Evolutionary conservation across 2,797 vertebrate genomes (phyloP), one percentile per base, ranked within the genome.

Genomic region (Poeciliopsis gracilis): DNA sequence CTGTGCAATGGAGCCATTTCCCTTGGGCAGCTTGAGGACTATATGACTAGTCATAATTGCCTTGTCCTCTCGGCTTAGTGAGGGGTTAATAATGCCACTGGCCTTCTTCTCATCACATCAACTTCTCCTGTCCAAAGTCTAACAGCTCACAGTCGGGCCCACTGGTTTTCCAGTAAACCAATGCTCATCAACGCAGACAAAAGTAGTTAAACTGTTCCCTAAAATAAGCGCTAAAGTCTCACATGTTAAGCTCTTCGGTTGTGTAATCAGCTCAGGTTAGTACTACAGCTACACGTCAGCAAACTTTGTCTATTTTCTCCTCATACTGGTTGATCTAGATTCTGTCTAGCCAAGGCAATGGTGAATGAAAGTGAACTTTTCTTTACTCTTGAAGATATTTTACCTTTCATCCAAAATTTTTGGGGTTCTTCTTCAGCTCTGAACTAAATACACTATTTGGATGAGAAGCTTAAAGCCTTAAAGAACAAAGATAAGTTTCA

Each of bases 11-110:
- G 59, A 84, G 69, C 73, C 75, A 67, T 83, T 73, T 78, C 83
- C 81, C 76, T 80, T 79, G 88, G 83, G 88, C 87, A 79, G 51
- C 78, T 63, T 88, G 89, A 91, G 88, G 91, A 79, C 84, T 76
- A 76, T 80, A 86, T 88, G 88, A 92, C 90, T 88, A 80, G 57
- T 84, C 69, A 43, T 93, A 93, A 94, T 93, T 92, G 91, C 89
- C 67, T 90, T 61, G 73, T 87, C 79, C 77, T 87, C 87, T 89
- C 76, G 76, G 79, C 82, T 77, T 83, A 88, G 87, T 74, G 79
- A 90, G 89, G 88, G 93, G 91, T 94, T 92, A 93, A 93, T 93
- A 92, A 89, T 78, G 87, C 80, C 81, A 82, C 75, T 70, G 83
- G 87, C 87, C 89, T 87, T 79, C 67, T 82, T 87, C 89, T 89